A percentile compares a stretch with the other conserved stretches of the same genome.
phyloP scores from a whole-genome alignment of 2,113 vertebrate genomes.

The Charina bottae region DNA sequence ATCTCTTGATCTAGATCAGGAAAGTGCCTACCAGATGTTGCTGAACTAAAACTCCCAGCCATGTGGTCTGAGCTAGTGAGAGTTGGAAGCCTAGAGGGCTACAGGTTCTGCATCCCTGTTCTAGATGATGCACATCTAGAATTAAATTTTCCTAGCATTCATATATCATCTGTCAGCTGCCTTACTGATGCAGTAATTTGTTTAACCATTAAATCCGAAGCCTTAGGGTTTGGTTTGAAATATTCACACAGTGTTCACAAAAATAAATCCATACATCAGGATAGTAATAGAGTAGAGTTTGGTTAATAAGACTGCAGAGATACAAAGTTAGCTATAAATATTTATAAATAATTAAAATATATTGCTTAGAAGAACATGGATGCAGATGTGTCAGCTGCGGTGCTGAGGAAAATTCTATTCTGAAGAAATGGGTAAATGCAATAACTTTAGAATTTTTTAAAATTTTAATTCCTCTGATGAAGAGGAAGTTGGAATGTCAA shows the following conservation, averaged over 20 bases:
- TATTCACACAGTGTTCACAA: neutral
- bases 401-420: constrained; percentile 27
- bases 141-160: neutral
- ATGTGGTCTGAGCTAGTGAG: too few species aligned
- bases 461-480: neutral
- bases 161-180: neutral
- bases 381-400: neutral
- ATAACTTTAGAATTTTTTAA: constrained; percentile 10
- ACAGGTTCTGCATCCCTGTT: neutral
- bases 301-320: neutral
- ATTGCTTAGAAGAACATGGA: neutral
- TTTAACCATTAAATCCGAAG: neutral
- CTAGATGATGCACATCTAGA: neutral
- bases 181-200: neutral
- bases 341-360: constrained; percentile 29
- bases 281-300: neutral
- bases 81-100: too few species aligned
- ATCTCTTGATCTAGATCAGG: too few species aligned
- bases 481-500: neutral
- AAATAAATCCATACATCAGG: neutral
- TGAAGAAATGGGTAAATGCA: constrained; percentile 26
- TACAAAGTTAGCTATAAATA: constrained; percentile 19
- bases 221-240: neutral
- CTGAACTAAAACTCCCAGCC: too few species aligned
- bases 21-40: too few species aligned